Conservation (phyloP, 2,113 vertebrate species). For the Ochotona princeps region DNA sequence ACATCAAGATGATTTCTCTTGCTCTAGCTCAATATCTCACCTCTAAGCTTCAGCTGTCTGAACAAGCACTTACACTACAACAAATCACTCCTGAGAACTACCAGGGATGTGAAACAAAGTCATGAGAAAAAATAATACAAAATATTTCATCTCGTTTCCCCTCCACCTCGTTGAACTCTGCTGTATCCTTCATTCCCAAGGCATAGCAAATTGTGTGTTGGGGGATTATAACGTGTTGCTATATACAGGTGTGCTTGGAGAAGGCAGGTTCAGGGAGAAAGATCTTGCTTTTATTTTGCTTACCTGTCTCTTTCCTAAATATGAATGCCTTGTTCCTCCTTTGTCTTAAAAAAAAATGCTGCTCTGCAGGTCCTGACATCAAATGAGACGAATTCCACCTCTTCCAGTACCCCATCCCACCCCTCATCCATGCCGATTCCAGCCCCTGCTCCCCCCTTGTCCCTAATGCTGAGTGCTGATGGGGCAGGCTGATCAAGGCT, state of each 20-base stretch:
- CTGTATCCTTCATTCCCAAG: neutral
- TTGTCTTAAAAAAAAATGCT: neutral
- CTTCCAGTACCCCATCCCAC: neutral
- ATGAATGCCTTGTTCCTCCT: neutral
- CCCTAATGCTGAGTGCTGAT: neutral
- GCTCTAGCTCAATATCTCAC: neutral
- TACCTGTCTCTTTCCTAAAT: neutral
- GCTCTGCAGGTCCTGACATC: neutral
- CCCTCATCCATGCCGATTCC: neutral
- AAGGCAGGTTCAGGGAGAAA: neutral
- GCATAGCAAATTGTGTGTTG: rapidly evolving
- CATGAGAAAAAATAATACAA: neutral
- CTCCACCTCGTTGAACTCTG: neutral
- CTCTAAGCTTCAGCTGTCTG: neutral
- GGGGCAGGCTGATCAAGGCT: neutral
- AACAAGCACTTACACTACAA: neutral
- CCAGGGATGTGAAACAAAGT: neutral
- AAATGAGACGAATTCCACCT: neutral
- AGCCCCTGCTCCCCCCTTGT: neutral
- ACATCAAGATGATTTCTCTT: neutral
- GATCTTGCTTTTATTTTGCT: neutral
- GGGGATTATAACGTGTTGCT: rapidly evolving
- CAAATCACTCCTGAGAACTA: neutral
- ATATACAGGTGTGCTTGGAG: rapidly evolving
- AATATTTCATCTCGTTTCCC: neutral